A percentile compares a stretch with the other conserved stretches of the same genome.
phyloP scores from a whole-genome alignment of 2,113 vertebrate species.

The Megaceryle maxima region DNA sequence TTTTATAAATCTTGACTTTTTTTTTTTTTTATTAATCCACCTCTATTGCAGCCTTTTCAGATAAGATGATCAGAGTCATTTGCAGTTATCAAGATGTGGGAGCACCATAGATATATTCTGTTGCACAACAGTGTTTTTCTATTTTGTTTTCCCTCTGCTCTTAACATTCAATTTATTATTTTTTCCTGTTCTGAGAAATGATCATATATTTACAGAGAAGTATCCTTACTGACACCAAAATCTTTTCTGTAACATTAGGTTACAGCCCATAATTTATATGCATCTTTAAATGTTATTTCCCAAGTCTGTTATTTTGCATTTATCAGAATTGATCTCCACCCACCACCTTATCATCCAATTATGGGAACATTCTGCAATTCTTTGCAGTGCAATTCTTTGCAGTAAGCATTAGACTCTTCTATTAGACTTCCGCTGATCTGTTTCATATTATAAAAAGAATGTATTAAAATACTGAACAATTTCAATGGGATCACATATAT shows the following conservation, averaged over 20 bases:
- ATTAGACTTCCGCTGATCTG: not conserved
- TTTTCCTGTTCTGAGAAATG: not conserved
- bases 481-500: not conserved
- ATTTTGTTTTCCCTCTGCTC: not conserved
- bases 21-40: not conserved
- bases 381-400: not conserved
- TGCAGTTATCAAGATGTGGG: not conserved
- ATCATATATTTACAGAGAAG: not conserved
- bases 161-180: not conserved
- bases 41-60: not conserved
- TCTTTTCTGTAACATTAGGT: not conserved
- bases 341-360: not conserved
- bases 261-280: not conserved
- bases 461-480: not conserved
- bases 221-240: not conserved
- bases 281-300: not conserved
- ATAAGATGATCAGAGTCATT: not conserved
- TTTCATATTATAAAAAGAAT: not conserved
- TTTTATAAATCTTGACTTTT: not conserved
- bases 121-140: not conserved
- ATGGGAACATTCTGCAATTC: not conserved
- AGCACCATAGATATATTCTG: not conserved
- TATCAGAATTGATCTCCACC: not conserved
- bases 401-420: not conserved
- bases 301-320: not conserved